A percentile compares a stretch with the other conserved stretches of the same genome.
Conservation (phyloP, 2,113 vertebrate genomes). For the Euleptes europaea region DNA sequence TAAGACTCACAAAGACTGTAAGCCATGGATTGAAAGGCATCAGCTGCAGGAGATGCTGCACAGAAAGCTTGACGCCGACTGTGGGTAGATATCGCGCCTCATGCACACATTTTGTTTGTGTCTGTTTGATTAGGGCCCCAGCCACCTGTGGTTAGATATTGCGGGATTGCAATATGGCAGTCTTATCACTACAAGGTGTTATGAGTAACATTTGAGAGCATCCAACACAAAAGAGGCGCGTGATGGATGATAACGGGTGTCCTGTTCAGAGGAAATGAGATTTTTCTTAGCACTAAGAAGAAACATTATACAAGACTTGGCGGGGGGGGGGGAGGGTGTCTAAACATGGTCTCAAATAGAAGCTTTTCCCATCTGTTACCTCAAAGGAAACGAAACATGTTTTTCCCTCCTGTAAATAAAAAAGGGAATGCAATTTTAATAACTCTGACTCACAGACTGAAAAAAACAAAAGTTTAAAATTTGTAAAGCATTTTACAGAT, state of each 20-base stretch:
- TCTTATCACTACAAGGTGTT: conserved; percentile 40
- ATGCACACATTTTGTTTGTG: conserved; percentile 8
- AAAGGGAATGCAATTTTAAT: conserved; percentile 46
- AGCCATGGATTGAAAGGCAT: background rate
- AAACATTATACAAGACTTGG: conserved; percentile 16
- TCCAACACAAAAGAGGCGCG: conserved; percentile 27
- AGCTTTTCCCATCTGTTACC: conserved; percentile 20
- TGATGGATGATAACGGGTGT: conserved; percentile 40
- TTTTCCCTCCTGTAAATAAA: conserved; percentile 11
- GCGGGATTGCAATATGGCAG: background rate
- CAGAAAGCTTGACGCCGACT: background rate
- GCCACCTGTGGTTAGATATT: conserved; percentile 22
- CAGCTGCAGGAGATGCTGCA: background rate
- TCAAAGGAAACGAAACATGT: conserved; percentile 3
- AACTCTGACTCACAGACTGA: background rate
- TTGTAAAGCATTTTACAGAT: background rate
- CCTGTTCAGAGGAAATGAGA: conserved; percentile 51
- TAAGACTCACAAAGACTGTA: background rate
- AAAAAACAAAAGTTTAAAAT: background rate
- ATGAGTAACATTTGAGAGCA: conserved; percentile 33
- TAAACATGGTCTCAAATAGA: conserved; percentile 36
- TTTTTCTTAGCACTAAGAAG: conserved; percentile 43
- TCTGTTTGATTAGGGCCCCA: conserved; percentile 13
- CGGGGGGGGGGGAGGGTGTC: background rate
- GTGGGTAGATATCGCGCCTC: background rate